phyloP scores from a whole-genome alignment of 2,113 vertebrate genomes.

The Acrocephalus arundinaceus region DNA sequence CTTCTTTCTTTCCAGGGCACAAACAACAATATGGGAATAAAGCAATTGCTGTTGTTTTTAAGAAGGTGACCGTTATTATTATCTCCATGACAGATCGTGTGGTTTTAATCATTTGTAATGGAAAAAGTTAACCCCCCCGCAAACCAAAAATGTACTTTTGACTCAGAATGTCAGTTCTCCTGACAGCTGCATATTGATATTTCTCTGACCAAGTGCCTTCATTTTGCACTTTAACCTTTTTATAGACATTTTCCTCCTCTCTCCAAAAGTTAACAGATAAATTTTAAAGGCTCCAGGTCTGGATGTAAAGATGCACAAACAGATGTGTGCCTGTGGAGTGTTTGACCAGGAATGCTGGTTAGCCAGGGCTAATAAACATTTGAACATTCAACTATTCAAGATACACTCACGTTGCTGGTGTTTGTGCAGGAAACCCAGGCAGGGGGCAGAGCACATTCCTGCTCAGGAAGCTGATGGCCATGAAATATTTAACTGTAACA shows the following conservation, averaged over 20 bases:
- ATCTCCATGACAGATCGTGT: background rate
- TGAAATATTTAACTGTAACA: slow-evolving; percentile 24
- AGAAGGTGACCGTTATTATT: background rate
- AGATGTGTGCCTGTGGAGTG: background rate
- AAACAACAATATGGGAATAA: background rate
- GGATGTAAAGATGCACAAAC: background rate
- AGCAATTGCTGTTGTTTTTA: background rate
- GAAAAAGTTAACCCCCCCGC: background rate
- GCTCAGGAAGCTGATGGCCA: background rate
- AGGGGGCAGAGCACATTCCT: background rate
- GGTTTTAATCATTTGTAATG: slow-evolving; percentile 13
- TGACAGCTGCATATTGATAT: slow-evolving; percentile 41
- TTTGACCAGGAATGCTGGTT: background rate
- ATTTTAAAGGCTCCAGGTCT: background rate
- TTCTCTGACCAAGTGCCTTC: background rate
- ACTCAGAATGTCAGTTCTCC: background rate
- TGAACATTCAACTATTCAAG: background rate
- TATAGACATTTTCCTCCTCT: background rate
- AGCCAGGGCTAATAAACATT: background rate
- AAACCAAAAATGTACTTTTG: background rate
- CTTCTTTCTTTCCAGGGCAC: slow-evolving; percentile 1
- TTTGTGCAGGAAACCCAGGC: background rate
- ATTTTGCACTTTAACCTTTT: background rate
- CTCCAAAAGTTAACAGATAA: background rate
- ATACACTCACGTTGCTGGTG: background rate